Evolutionary conservation across 92 coral and sea anemone species (phyloP).

Genomic region (Ricordea florida): DNA sequence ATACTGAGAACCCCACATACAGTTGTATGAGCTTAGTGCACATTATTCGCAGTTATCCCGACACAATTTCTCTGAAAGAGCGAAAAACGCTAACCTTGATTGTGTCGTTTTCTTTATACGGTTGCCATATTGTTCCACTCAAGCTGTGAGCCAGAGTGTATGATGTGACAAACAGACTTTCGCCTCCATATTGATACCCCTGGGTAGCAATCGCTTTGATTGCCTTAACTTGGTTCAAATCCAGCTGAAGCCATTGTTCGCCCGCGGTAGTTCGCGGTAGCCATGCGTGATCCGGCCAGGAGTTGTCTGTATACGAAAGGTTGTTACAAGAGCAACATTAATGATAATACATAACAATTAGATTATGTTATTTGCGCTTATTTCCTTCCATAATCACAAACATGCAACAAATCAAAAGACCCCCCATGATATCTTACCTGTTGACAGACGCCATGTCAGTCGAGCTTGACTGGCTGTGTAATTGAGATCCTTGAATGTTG

Average conservation of each 20-base stretch:
- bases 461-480: neutral
- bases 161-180: too few species aligned
- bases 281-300: constrained; percentile 47
- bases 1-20: too few species aligned
- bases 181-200: constrained; percentile 41
- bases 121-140: constrained; percentile 59
- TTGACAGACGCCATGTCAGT: neutral
- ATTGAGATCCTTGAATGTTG: neutral
- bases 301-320: neutral
- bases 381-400: too few species aligned
- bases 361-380: neutral
- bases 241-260: constrained; percentile 69
- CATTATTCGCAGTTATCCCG: too few species aligned
- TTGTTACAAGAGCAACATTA: neutral
- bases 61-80: too few species aligned
- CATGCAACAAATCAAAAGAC: too few species aligned
- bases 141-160: constrained; percentile 70
- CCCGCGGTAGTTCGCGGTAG: constrained; percentile 47
- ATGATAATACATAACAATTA: neutral
- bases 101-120: constrained; percentile 32
- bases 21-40: too few species aligned
- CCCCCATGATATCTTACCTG: too few species aligned
- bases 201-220: constrained; percentile 48
- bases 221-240: constrained; percentile 53
- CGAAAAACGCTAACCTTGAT: constrained; percentile 45